Evolutionary conservation across 2,113 vertebrate species (phyloP), one percentile per base, ranked within the genome.

Genomic region (Malurus melanocephalus): DNA sequence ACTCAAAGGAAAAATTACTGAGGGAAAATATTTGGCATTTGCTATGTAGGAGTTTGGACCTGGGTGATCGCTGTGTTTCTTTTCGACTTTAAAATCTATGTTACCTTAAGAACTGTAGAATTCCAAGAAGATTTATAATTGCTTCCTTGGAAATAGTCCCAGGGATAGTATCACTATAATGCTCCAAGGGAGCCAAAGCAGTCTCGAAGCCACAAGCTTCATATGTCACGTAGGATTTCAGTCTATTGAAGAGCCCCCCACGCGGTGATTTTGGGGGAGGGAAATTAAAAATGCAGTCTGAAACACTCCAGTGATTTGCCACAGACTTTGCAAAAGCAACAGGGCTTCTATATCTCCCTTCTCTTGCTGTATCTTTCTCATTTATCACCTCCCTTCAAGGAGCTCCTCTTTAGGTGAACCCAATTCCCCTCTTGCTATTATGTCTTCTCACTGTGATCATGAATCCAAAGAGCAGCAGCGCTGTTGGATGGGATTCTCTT

Each of bases 341-440:
- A 43, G 33, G 26, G 38, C 38, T 67, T 65, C 53, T 8, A 33
- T 71, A 59, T 1, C 15, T n/a, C 12, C 10, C 28, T 78, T 57
- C 35, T 80, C 52, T 32, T 51, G 32, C 49, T 78, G 2, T 9
- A 46, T 27, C 57, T 60, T 73, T 77, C 23, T 66, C 83, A 57
- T 61, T 90, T 75, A 65, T 75, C 65, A 62, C 71, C 73, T 51
- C 14, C 26, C 60, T 86, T 88, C 69, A 32, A 94, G 82, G 33
- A 89, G 32, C 7, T 89, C 35, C 35, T 87, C 88, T 91, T 57
- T 14, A 65, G 42, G 18, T 14, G n/a, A 88, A 8, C 24, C 32
- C 69, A 78, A 22, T 87, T 93, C 69, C 80, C 83, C 86, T 28
- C 83, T 57, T 35, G 66, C 90, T 72, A 13, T 86, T 83, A 40